Percentiles rank a stretch among this genome's conserved stretches.
These are phyloP conservation scores for Spodoptera exigua DNA, from an alignment of 2,888 invertebrate genomes.

Conservation along the genomic window DNA sequence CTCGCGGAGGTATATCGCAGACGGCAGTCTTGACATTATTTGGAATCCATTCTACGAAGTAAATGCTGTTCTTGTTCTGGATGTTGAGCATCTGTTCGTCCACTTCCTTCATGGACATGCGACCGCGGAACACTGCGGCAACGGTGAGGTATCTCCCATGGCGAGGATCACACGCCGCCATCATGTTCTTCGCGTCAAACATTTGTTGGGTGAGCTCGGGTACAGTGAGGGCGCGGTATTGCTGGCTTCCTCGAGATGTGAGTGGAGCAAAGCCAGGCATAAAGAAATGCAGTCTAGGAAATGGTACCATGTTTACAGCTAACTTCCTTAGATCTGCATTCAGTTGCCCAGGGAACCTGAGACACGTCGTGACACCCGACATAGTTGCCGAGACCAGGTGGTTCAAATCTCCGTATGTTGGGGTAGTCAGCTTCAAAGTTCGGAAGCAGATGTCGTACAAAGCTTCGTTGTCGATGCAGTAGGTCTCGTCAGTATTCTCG, in stretches of 20 bases:
- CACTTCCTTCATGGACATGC: constrained; percentile 98
- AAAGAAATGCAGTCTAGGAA: constrained; percentile 91
- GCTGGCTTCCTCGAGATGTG: constrained; percentile 95
- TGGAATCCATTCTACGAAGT: constrained; percentile 95
- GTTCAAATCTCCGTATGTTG: constrained; percentile 94
- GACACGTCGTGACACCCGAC: constrained; percentile 84
- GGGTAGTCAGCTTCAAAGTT: constrained; percentile 92
- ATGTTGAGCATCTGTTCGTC: constrained; percentile 94
- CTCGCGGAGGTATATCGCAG: constrained; percentile 93
- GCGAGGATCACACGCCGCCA: constrained; percentile 97
- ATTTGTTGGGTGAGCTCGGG: constrained; percentile 96
- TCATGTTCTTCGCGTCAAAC: constrained; percentile 98
- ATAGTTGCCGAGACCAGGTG: constrained; percentile 81
- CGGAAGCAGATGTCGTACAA: constrained; percentile 94
- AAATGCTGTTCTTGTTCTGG: constrained; percentile 93
- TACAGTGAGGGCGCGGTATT: constrained; percentile 95
- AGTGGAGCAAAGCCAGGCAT: constrained; percentile 91
- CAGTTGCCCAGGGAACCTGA: constrained; percentile 81
- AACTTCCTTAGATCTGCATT: constrained; percentile 92
- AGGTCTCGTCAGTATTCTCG: constrained; percentile 91
- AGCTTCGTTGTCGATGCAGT: constrained; percentile 93
- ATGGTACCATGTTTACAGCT: constrained; percentile 90
- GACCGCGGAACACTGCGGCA: constrained; percentile 95
- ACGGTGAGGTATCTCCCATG: constrained; percentile 97
- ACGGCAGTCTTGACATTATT: constrained; percentile 94